Conservation (phyloP, 2,888 invertebrate genomes). For the Argyresthia goedartella region DNA sequence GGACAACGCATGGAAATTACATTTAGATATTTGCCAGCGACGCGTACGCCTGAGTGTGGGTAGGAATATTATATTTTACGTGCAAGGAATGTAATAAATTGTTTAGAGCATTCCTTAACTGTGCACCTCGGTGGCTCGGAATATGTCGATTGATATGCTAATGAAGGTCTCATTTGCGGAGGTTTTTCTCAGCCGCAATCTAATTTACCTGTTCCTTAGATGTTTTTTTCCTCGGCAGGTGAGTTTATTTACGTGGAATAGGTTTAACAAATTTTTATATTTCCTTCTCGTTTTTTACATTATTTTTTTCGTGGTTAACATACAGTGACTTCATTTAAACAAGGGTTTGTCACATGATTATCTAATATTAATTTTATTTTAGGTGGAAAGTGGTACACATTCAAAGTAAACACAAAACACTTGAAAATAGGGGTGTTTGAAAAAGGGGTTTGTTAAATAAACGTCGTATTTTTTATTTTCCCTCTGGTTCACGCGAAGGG, state of each 20-base stretch:
- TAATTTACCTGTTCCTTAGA: slow-evolving; percentile 29
- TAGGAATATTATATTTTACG: slow-evolving; percentile 70
- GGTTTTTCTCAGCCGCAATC: slow-evolving; percentile 30
- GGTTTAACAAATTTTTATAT: neutral
- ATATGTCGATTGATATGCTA: slow-evolving; percentile 62
- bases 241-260: neutral
- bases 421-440: too few species aligned
- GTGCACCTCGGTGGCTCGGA: slow-evolving; percentile 16
- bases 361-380: too few species aligned
- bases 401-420: too few species aligned
- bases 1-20: slow-evolving; percentile 71
- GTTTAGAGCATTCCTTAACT: slow-evolving; percentile 44
- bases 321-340: slow-evolving; percentile 21
- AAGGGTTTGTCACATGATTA: too few species aligned
- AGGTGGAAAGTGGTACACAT: too few species aligned
- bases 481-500: neutral
- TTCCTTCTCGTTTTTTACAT: neutral
- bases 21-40: slow-evolving; percentile 68
- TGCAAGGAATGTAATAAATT: slow-evolving; percentile 67
- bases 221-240: slow-evolving; percentile 1
- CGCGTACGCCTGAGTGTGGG: slow-evolving; percentile 62
- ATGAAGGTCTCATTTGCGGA: slow-evolving; percentile 49
- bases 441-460: too few species aligned
- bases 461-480: too few species aligned
- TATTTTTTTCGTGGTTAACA: neutral